Base-by-base conservation (phyloP, 1,140 invertebrate genomes). In the Drosophila serrata region DNA sequence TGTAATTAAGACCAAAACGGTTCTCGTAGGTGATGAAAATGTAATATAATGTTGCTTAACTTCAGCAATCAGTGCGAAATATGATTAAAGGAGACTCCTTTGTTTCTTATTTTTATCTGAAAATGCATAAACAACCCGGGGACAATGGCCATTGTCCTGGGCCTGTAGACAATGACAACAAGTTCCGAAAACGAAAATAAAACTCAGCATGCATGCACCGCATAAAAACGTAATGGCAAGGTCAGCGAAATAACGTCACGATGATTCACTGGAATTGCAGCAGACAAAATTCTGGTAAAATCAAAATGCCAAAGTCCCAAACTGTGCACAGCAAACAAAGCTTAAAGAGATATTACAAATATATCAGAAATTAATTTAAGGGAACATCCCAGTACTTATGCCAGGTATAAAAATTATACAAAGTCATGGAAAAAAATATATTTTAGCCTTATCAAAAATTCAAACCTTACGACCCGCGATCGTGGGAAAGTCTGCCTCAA, bases 111-210 rank as follows among this genome's bases (percentile, higher is more conserved):
- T 43, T 79, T 22, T 13, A 29, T 24, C 33, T 33, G 43, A 49
- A 15, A 39, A 40, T 11, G 6, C 49, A 70, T 79, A 79, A 70
- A 62, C 42, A 62, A 46, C 17, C 27, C 15, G 31, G 75, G 49
- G 49, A 86, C 82, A 86, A 86, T 88, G 79, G 62, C 53, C 84
- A 86, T 86, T 86, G 82, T 86, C 81, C 58, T 57, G n/a, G 33
- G 31, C 13, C 27, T 12, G 33, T 33, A 49, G 59, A 55, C 43
- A 63, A 46, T 53, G 64, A 65, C 37, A 55, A 43, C 19, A 39
- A 67, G 63, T 43, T 40, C 15, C 53, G 51, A 43, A 55, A 42
- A 37, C 51, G 19, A 37, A 53, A 40, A 69, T 17, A 53, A 39
- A 13, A 17, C 33, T 19, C 40, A 15, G 40, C 27, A 39, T 33